Percentiles rank a stretch among this genome's conserved stretches.
Evolutionary conservation across 2,888 invertebrate genomes (phyloP).

Genomic region (Cremastobaeus sp.): DNA sequence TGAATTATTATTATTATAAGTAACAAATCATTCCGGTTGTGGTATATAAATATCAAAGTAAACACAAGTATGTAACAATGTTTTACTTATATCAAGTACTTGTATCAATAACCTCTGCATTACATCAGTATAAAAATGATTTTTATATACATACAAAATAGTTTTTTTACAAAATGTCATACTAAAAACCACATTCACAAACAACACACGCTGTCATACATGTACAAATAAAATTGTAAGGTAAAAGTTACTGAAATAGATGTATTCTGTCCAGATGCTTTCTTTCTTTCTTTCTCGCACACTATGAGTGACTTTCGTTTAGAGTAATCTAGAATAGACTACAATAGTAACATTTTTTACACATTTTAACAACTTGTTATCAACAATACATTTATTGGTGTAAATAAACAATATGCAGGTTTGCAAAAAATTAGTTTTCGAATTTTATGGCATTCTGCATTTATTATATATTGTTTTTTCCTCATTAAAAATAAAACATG

Average conservation of each 20-base stretch:
- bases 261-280: too few relatives aligned
- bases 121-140: slow-evolving; percentile 45
- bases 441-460: background rate
- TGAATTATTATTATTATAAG: too few relatives aligned
- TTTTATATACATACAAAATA: slow-evolving; percentile 31
- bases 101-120: slow-evolving; percentile 23
- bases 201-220: background rate
- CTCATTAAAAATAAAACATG: too few relatives aligned
- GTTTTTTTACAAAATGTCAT: slow-evolving; percentile 19
- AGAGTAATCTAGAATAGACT: background rate
- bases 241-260: too few relatives aligned
- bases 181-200: slow-evolving; percentile 33
- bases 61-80: slow-evolving; percentile 27
- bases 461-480: background rate
- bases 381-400: background rate
- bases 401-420: too few relatives aligned
- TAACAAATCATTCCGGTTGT: too few relatives aligned
- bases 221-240: background rate
- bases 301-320: slow-evolving; percentile 11
- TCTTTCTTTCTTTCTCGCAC: background rate
- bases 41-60: slow-evolving; percentile 22
- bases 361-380: slow-evolving; percentile 42
- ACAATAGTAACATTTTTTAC: slow-evolving; percentile 35
- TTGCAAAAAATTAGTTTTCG: background rate
- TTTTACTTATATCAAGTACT: slow-evolving; percentile 29